Base-by-base conservation (phyloP, 2,797 vertebrate genomes). In the Rhodeus uyekii region DNA sequence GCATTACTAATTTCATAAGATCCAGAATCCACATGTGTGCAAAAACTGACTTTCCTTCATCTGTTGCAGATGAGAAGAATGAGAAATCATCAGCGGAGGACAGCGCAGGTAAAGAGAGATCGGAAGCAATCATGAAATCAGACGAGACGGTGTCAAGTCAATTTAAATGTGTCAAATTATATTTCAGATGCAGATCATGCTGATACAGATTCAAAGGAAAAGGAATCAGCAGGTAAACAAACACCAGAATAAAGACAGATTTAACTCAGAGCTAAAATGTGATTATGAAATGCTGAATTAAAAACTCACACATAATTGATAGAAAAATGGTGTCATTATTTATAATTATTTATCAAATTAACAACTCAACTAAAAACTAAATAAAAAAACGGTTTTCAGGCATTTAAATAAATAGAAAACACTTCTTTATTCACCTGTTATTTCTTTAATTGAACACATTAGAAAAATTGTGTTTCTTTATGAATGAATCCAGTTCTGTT, bases 151-250 rank as follows among this genome's bases (percentile, higher is more conserved):
- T 2, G 29, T 13, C 3, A 12, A 22, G 3, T 42, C 24, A 2
- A 34, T 34, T 39, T 22, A 29, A 53, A 74, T 32, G 5, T 80
- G 50, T 24, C 4, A 3, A 36, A 42, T 63, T 22, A 8, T 53
- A 16, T 82, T 84, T 50, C 64, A 87, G 81, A 85, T 18, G 74
- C 16, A 18, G 78, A 85, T 24, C 67, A 38, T n/a, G 22, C 36
- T n/a, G 60, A 55, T 8, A 38, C n/a, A 32, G 55, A 72, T 34
- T 87, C 78, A 22, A 69, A 61, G 39, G 84, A 85, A 79, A 73
- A 39, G 12, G 34, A 82, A 22, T 79, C 84, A 4, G 9, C 76
- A 80, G 86, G 84, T 87, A 80, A 78, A 60, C n/a, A 19, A 13
- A 5, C 44, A 76, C 10, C 16, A 13, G 9, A 48, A 13, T 48